These are phyloP conservation scores for Perdix hodgsoniae DNA, from an alignment of 2,797 vertebrate species.

Conservation along the genomic window DNA sequence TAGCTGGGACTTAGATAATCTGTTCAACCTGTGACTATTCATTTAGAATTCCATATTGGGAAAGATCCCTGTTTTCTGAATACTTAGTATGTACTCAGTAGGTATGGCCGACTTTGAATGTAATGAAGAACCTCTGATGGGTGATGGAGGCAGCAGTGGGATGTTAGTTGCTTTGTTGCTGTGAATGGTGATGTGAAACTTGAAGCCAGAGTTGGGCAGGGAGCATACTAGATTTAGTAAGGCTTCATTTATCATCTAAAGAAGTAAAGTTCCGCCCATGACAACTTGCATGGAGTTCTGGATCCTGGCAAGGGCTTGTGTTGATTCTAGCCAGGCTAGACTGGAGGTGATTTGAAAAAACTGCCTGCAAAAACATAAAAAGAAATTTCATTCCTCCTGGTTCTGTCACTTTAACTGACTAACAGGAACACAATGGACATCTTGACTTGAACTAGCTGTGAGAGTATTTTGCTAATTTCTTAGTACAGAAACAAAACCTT, in stretches of 20 bases:
- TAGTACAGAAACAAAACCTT: background rate
- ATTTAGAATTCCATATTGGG: background rate
- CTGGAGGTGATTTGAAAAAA: background rate
- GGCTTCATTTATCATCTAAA: background rate
- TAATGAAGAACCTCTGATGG: background rate
- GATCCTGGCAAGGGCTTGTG: background rate
- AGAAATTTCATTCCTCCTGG: background rate
- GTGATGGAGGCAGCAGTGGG: background rate
- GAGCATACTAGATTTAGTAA: background rate
- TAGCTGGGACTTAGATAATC: background rate
- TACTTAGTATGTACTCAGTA: accelerated
- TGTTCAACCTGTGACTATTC: accelerated
- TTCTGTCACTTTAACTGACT: background rate
- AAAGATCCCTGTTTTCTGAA: background rate
- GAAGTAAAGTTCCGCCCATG: background rate
- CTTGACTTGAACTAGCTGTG: background rate
- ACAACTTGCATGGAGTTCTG: background rate
- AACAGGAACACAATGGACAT: background rate
- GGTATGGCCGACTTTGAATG: background rate
- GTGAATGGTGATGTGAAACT: accelerated
- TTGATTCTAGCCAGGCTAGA: background rate
- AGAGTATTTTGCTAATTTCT: background rate
- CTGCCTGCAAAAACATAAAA: background rate
- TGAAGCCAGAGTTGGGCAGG: background rate
- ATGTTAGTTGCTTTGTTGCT: background rate